phyloP scores from a whole-genome alignment of 1,140 invertebrate genomes.

The silkworm (Bombyx mori) region ASM3026992v2 NC_085127.1:1918001-1918500 shows the following conservation, averaged over 20 bases:
- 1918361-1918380: constrained; percentile 70
- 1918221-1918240: constrained; percentile 9
- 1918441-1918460: constrained; percentile 65
- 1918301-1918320: constrained; percentile 60
- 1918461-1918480: constrained; percentile 58
- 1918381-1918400: constrained; percentile 70
- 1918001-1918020: constrained; percentile 72
- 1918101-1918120: constrained; percentile 54
- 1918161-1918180: constrained; percentile 10
- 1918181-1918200: constrained; percentile 17
- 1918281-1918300: constrained; percentile 48
- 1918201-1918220: constrained; percentile 7
- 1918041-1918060: constrained; percentile 66
- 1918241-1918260: constrained; percentile 23
- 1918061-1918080: constrained; percentile 70
- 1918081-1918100: constrained; percentile 68
- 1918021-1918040: constrained; percentile 71
- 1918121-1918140: constrained; percentile 23
- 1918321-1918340: constrained; percentile 70
- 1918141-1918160: constrained; percentile 10
- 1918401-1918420: constrained; percentile 72
- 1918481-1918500: constrained; percentile 44
- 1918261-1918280: constrained; percentile 30
- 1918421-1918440: constrained; percentile 68
- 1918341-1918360: constrained; percentile 71